These are phyloP conservation scores for Nasonia vitripennis DNA, from an alignment of 1,140 invertebrate species.

Conservation along the genomic window DNA sequence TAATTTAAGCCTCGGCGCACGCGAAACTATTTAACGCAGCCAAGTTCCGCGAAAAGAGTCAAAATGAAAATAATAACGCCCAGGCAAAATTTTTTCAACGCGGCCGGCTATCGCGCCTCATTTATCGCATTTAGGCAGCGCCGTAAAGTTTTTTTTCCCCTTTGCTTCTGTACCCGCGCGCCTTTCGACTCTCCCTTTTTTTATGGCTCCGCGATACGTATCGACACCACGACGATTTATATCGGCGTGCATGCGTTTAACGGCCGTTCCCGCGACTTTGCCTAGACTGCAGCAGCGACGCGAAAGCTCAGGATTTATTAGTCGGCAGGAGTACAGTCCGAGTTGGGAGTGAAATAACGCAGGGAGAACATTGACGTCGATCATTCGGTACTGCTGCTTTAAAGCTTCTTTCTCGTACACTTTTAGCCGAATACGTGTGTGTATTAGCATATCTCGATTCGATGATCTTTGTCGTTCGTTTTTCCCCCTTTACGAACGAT, in stretches of 20 bases:
- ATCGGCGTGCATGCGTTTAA: neutral
- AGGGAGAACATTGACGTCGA: neutral
- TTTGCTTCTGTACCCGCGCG: neutral
- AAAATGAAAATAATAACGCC: neutral
- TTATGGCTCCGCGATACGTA: neutral
- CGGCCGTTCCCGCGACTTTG: neutral
- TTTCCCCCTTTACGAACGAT: too few species aligned
- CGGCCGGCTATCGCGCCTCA: neutral
- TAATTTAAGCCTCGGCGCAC: neutral
- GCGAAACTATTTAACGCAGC: neutral
- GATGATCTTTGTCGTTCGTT: too few species aligned
- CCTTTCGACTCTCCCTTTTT: neutral
- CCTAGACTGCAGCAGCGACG: too few species aligned
- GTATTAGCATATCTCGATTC: neutral
- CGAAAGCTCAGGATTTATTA: neutral
- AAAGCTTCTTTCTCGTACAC: neutral
- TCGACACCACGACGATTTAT: neutral
- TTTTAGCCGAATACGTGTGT: neutral
- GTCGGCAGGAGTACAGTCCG: neutral
- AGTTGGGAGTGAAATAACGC: neutral
- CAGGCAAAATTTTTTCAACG: neutral
- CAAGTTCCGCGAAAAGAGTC: neutral
- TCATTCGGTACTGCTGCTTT: neutral
- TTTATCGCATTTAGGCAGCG: neutral
- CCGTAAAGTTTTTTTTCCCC: neutral